Evolutionary conservation across 2,797 vertebrate genomes (phyloP), one percentile per base, ranked within the genome.

Genomic region (Onychomys leucogaster): DNA sequence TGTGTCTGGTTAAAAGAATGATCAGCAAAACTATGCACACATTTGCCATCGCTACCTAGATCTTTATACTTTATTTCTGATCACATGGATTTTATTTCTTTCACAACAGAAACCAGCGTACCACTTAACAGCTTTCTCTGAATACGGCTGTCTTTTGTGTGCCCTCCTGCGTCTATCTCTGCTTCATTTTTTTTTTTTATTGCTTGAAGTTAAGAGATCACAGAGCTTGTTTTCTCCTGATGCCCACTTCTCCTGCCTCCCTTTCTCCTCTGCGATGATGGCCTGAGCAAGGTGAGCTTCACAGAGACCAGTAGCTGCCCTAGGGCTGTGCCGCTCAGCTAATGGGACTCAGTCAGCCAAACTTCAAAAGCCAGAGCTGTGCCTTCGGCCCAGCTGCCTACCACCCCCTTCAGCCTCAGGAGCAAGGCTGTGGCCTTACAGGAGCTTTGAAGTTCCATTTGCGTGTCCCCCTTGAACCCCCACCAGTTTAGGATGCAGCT

Each of bases 381-480:
- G 69, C 57, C 63, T 65, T 81, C 41, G 69, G 29, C n/a, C 25
- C 41, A 78, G 80, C 71, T 32, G 29, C 32, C 55, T 2, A 7
- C 77, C 2, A 23, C 55, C 85, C 75, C 13, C 7, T 14, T 89
- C 21, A 19, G 69, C 71, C 76, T 59, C 13, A 13, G 3, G 61
- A 71, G 85, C 59, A 71, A 75, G 43, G 76, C 41, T 89, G 59
- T 76, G 73, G 57, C 43, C 75, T 94, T 9, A 0, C 7, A 14
- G 41, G 69, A 86, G 41, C 90, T 96, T 92, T 94, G 90, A 95
- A 82, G 49, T 91, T 96, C 69, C 65, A 11, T 92, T 88, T 92
- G 41, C 63, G 94, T 6, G 27, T 32, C 41, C 8, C 9, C 57
- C 7, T 34, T 34, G 32, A 83, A 80, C 69, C 95, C 71, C 75